Conservation (phyloP, 2,888 invertebrate species). For the Dusona sp. region DNA sequence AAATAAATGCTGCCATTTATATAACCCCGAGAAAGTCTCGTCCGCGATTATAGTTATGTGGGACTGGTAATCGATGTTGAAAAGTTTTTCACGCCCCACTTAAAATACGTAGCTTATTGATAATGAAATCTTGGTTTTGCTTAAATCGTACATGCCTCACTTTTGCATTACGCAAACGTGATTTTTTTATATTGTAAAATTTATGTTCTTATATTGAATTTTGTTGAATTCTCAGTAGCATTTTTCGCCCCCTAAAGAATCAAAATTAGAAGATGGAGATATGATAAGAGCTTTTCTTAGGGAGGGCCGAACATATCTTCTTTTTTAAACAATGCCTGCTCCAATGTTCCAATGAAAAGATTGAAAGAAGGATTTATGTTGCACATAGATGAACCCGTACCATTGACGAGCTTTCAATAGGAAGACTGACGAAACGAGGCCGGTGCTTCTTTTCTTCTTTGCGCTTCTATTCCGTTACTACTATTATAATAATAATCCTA, state of each 20-base stretch:
- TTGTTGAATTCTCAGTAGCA: neutral
- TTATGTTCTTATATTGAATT: neutral
- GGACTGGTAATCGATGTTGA: neutral
- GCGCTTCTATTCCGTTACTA: conserved; percentile 50
- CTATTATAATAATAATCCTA: conserved; percentile 73
- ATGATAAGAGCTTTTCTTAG: too few species aligned
- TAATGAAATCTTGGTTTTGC: neutral
- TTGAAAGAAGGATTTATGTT: conserved; percentile 14
- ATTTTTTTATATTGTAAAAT: conserved; percentile 1
- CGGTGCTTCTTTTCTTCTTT: conserved; percentile 3
- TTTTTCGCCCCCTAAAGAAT: neutral
- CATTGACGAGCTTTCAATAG: conserved; percentile 42
- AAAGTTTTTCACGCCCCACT: neutral
- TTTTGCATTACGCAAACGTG: neutral
- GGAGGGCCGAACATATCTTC: neutral
- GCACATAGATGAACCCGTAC: conserved; percentile 35
- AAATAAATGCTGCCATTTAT: conserved; percentile 3
- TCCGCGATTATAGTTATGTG: neutral
- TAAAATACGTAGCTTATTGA: neutral
- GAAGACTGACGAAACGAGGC: conserved; percentile 45
- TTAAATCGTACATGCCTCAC: neutral
- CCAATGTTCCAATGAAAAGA: conserved; percentile 32
- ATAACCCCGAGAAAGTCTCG: neutral
- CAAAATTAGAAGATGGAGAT: too few species aligned
- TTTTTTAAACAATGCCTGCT: conserved; percentile 2